phyloP scores from a whole-genome alignment of 2,113 vertebrate genomes.

The Podarcis muralis region DNA sequence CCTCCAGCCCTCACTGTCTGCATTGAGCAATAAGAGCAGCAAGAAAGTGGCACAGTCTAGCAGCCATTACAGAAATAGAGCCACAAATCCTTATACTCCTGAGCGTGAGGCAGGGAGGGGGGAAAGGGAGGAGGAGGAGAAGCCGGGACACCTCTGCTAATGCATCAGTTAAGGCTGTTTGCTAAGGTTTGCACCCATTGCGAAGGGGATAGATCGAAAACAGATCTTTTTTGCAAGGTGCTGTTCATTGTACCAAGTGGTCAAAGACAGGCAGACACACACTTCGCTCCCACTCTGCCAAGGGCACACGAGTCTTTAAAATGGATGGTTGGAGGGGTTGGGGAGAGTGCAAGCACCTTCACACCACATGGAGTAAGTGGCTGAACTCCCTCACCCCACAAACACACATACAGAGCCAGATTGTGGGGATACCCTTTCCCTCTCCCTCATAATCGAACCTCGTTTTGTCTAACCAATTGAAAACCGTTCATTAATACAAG shows the following conservation, averaged over 20 bases:
- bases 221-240: neutral
- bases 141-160: too few relatives aligned
- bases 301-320: conserved; percentile 8
- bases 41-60: neutral
- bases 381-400: neutral
- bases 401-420: neutral
- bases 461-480: neutral
- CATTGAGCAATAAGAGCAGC: neutral
- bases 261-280: neutral
- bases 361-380: neutral
- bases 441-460: neutral
- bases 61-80: conserved; percentile 9
- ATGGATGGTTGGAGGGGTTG: conserved; percentile 2
- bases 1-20: neutral
- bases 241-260: neutral
- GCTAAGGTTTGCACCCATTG: neutral
- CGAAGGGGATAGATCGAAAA: neutral
- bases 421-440: neutral
- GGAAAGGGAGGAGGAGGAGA: neutral
- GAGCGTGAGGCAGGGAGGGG: neutral
- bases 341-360: neutral
- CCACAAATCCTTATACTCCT: neutral
- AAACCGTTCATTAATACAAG: neutral
- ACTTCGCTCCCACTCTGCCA: neutral
- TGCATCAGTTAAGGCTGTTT: too few relatives aligned